Conservation (phyloP, 2,797 vertebrate genomes). For the Hippocampus kuda region DNA sequence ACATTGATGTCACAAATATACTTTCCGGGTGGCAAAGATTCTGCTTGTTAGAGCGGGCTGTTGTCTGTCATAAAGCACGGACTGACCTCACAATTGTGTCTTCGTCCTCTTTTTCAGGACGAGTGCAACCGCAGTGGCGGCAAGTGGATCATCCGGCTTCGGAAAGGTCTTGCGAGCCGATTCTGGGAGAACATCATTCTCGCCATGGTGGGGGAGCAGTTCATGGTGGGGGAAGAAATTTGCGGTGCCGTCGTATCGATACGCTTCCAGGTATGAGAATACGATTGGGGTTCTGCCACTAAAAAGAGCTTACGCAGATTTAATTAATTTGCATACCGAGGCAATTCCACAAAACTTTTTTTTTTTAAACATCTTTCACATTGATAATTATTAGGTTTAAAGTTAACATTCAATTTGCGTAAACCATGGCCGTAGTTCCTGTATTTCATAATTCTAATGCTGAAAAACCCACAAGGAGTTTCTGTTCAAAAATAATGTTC, state of each 20-base stretch:
- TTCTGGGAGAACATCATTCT: conserved; percentile 70
- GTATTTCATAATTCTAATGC: no score
- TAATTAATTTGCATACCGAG: not conserved
- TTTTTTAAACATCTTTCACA: no score
- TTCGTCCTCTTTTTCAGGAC: conserved; percentile 41
- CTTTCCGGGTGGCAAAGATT: no score
- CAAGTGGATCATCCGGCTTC: conserved; percentile 67
- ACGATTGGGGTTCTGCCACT: not conserved
- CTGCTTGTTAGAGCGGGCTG: no score
- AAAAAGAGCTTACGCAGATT: not conserved
- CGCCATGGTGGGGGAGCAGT: conserved; percentile 69
- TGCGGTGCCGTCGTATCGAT: conserved; percentile 68
- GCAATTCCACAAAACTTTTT: no score
- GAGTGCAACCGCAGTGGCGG: conserved; percentile 64
- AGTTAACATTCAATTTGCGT: no score
- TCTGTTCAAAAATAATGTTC: no score
- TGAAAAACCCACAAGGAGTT: no score
- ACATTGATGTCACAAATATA: not conserved
- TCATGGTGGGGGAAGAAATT: conserved; percentile 71
- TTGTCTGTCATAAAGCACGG: not conserved
- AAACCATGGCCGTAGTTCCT: no score
- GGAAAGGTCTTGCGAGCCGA: conserved; percentile 62
- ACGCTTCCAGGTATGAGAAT: conserved; percentile 58
- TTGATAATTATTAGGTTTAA: no score
- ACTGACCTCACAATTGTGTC: not conserved